phyloP scores from a whole-genome alignment of 2,797 vertebrate genomes.

The Streptopelia turtur region DNA sequence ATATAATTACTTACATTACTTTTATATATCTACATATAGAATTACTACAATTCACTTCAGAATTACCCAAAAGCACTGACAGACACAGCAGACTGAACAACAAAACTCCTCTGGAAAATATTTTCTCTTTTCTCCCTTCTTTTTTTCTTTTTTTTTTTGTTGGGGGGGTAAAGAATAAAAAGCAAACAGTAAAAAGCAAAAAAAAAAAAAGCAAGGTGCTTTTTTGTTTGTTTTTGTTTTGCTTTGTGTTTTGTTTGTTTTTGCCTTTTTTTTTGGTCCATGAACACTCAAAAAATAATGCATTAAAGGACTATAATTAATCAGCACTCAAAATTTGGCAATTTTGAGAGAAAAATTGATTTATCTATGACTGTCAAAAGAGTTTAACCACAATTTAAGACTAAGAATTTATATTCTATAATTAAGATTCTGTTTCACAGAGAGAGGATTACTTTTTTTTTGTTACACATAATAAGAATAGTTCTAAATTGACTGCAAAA shows the following conservation, averaged over 20 bases:
- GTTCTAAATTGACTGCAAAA: background rate
- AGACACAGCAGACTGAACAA: background rate
- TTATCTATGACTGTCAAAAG: background rate
- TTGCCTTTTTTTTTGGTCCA: background rate
- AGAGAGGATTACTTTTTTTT: background rate
- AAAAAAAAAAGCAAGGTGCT: too few relatives aligned
- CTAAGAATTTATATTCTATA: background rate
- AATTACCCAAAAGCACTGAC: background rate
- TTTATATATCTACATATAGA: background rate
- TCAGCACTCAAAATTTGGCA: fast-evolving
- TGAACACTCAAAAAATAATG: background rate
- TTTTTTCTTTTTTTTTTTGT: background rate
- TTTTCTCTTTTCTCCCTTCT: background rate
- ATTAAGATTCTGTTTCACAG: background rate
- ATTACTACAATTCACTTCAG: background rate
- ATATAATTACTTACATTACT: background rate
- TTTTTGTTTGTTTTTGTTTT: too few relatives aligned
- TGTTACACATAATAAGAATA: background rate
- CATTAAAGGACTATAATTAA: background rate
- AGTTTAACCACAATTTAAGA: background rate
- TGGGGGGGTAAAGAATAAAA: background rate
- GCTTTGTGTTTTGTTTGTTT: background rate
- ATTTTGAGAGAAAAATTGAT: background rate
- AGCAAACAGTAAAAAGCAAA: background rate
- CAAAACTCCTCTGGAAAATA: background rate